These are phyloP conservation scores for Pangasius larnaudii DNA, from an alignment of 2,797 vertebrate species.

Conservation along the genomic window DNA sequence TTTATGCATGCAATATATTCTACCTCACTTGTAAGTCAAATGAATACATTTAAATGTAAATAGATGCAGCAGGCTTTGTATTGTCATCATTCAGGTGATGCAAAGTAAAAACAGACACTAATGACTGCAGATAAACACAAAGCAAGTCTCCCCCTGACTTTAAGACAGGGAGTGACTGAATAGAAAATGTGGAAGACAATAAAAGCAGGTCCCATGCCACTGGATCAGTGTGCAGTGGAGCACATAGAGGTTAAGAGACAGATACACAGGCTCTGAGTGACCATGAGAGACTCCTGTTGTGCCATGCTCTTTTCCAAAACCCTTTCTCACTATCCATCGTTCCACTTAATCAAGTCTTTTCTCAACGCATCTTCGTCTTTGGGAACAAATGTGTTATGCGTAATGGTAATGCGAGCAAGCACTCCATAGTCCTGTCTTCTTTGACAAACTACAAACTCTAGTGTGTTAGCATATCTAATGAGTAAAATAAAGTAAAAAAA, in stretches of 20 bases:
- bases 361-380: background rate
- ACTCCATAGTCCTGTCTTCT: background rate
- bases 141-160: background rate
- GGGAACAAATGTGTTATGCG: background rate
- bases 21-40: background rate
- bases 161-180: background rate
- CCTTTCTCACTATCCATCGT: background rate
- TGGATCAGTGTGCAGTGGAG: conserved; percentile 2
- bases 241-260: background rate
- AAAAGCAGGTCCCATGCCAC: background rate
- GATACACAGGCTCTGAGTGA: background rate
- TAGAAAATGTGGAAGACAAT: conserved; percentile 17
- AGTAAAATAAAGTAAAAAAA: background rate
- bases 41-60: background rate
- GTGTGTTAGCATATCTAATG: conserved; percentile 9
- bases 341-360: background rate
- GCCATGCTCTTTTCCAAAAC: background rate
- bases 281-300: background rate
- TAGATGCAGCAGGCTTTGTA: background rate
- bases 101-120: conserved; percentile 3
- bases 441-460: background rate
- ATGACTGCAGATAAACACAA: background rate
- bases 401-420: background rate
- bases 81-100: background rate
- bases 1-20: background rate